Evolutionary conservation across 1,140 invertebrate genomes (phyloP).

Genomic region (Caerostris extrusa): DNA sequence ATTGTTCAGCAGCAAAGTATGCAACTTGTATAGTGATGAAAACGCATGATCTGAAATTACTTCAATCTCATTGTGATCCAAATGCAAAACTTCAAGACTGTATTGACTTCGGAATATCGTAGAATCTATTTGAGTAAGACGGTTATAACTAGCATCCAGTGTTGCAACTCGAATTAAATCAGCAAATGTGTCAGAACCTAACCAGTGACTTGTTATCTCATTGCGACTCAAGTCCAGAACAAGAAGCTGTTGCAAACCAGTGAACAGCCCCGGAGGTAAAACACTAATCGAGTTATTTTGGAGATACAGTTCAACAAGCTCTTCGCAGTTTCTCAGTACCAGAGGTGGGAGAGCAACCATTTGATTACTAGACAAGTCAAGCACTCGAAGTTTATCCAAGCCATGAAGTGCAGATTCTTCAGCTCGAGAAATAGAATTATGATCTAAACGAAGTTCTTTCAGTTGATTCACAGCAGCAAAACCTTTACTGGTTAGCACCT

Average conservation of each 20-base stretch:
- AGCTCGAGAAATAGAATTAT: constrained; percentile 91
- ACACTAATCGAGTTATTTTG: constrained; percentile 92
- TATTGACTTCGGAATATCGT: constrained; percentile 83
- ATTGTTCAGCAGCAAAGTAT: constrained; percentile 89
- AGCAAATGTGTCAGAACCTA: constrained; percentile 91
- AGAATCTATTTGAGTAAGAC: constrained; percentile 90
- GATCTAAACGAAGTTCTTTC: constrained; percentile 87
- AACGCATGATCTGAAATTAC: constrained; percentile 82
- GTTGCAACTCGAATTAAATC: constrained; percentile 92
- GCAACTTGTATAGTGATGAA: constrained; percentile 91
- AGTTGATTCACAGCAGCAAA: constrained; percentile 78
- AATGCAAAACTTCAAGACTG: constrained; percentile 78
- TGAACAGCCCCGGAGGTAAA: constrained; percentile 89
- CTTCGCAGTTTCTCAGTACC: constrained; percentile 88
- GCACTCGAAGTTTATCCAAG: constrained; percentile 87
- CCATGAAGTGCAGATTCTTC: constrained; percentile 89
- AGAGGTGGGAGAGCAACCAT: constrained; percentile 89
- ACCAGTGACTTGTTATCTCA: constrained; percentile 90
- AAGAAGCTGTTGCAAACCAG: constrained; percentile 89
- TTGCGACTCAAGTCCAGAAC: constrained; percentile 93
- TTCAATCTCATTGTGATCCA: constrained; percentile 79
- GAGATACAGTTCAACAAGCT: constrained; percentile 91
- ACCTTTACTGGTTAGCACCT: constrained; percentile 84
- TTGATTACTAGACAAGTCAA: constrained; percentile 92
- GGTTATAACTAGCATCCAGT: constrained; percentile 92